Base-by-base conservation (phyloP, 2,113 vertebrate species). In the Hyperopisus bebe region DNA sequence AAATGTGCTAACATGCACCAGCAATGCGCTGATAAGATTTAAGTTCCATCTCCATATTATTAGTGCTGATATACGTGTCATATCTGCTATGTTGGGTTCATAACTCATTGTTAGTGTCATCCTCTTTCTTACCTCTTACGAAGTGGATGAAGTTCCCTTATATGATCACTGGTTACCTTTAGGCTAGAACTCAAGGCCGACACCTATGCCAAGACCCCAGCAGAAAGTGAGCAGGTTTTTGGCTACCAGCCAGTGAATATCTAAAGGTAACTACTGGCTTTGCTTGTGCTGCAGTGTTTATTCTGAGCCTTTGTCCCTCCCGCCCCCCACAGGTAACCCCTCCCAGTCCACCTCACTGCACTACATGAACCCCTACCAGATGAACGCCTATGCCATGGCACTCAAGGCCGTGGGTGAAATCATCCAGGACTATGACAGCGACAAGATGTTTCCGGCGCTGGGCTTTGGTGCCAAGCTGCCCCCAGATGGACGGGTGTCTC, bases 281-380 rank as follows among this genome's bases (percentile, higher is more conserved):
- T 39, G 11, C 86, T 21, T 3, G 35, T 21, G 31, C 50, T 55
- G 86, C 11, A 13, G 50, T 51, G 48, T 44, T 24, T 5, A 15
- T 44, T 11, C 5, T 84, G 87, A 91, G 51, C 86, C 5, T 47
- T 46, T 66, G 55, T 42, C 46, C 31, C 88, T 62, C 35, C 35
- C n/a, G 31, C 62, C 24, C 88, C 89, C 55, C 90, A 17, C 58
- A 91, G 98, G 97, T 88, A 98, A 98, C 94, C 98, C 97, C 0
- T 98, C 97, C 0, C 98, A 99, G 93, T 98, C 98, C 90, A 98
- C 97, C 0, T 99, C 98, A 0, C 96, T 98, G 87, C 98, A 98
- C 95, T 98, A 98, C 94, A 97, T 98, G 97, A 98, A 98, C 90
- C 98, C 98, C 1, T 99, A 98, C 96, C 97, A 98, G 96, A 96